Base-by-base conservation (phyloP, 2,797 vertebrate genomes). In the Periparus ater region DNA sequence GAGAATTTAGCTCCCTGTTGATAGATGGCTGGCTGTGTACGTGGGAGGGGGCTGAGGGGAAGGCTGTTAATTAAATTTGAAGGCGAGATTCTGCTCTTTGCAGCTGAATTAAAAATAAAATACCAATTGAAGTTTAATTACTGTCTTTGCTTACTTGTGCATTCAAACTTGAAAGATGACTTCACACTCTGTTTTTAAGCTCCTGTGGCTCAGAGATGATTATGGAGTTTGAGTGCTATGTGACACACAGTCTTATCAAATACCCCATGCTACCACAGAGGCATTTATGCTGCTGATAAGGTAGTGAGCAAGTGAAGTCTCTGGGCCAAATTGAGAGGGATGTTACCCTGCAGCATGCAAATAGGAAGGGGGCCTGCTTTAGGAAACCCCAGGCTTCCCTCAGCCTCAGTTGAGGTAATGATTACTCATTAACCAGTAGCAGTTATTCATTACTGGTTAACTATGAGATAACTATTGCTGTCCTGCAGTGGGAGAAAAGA, bases 61-160 rank as follows among this genome's bases (percentile, higher is more conserved):
- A 96, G 61, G 86, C 62, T 96, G 96, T 97, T 98, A 98, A 98
- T 98, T 98, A 98, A 97, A 97, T 97, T 92, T 97, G 95, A 97
- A 98, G 96, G 97, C 50, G 15, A 89, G 88, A 97, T 95, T 97
- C 95, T 97, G 84, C 90, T 97, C 89, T 97, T 98, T 97, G 90
- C 95, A 96, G 95, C 90, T 96, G 96, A 97, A 97, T 98, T 97
- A 97, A 96, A 98, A 98, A 97, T 95, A 96, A 98, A 97, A 97
- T 97, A 94, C 89, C 98, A 97, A 97, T 96, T 97, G 97, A 97
- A 98, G 98, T 98, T 98, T 98, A 98, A 98, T 97, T 98, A 96
- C 95, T 98, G 96, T 98, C 94, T 97, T 97, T 97, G 97, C 97
- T 97, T 97, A 93, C 94, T 97, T 97, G 97, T 92, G 95, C 95